A percentile compares a stretch with the other conserved stretches of the same genome.
Evolutionary conservation across 2,888 invertebrate genomes (phyloP).

Genomic region (Melanostoma mellinum): DNA sequence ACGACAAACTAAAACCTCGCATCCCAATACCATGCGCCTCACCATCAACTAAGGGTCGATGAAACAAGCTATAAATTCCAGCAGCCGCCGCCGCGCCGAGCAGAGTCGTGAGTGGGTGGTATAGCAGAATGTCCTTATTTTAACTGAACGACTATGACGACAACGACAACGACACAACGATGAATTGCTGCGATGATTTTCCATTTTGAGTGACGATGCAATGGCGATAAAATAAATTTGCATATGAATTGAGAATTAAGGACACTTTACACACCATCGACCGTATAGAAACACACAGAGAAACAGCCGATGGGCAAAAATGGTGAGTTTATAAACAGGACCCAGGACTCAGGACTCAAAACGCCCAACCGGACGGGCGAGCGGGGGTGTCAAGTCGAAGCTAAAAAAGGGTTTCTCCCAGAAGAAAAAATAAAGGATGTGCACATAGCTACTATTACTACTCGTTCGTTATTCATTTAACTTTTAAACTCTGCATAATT

Average conservation of each 20-base stretch:
- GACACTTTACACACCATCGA: slow-evolving; percentile 80
- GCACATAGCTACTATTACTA: slow-evolving; percentile 43
- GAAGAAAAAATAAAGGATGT: slow-evolving; percentile 49
- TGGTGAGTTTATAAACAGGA: slow-evolving; percentile 66
- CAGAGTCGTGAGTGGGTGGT: slow-evolving; percentile 16
- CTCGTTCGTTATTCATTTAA: slow-evolving; percentile 73
- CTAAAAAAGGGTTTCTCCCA: slow-evolving; percentile 53
- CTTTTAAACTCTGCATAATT: slow-evolving; percentile 73
- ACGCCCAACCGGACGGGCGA: not conserved
- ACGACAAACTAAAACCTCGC: slow-evolving; percentile 62
- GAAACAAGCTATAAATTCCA: slow-evolving; percentile 69
- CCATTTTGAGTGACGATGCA: slow-evolving; percentile 75
- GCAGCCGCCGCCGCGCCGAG: slow-evolving; percentile 9
- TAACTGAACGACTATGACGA: slow-evolving; percentile 26
- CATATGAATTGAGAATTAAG: slow-evolving; percentile 82
- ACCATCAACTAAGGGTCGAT: slow-evolving; percentile 29
- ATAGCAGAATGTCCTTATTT: slow-evolving; percentile 39
- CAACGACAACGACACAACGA: slow-evolving; percentile 60
- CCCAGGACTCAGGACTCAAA: slow-evolving; percentile 1
- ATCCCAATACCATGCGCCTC: slow-evolving; percentile 23
- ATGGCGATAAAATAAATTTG: slow-evolving; percentile 82
- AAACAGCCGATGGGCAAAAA: slow-evolving; percentile 69
- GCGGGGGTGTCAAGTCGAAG: slow-evolving; percentile 30
- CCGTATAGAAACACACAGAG: slow-evolving; percentile 32
- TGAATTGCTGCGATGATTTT: slow-evolving; percentile 73